phyloP scores from a whole-genome alignment of 1,140 invertebrate species.

The Tetramorium alpestre region DNA sequence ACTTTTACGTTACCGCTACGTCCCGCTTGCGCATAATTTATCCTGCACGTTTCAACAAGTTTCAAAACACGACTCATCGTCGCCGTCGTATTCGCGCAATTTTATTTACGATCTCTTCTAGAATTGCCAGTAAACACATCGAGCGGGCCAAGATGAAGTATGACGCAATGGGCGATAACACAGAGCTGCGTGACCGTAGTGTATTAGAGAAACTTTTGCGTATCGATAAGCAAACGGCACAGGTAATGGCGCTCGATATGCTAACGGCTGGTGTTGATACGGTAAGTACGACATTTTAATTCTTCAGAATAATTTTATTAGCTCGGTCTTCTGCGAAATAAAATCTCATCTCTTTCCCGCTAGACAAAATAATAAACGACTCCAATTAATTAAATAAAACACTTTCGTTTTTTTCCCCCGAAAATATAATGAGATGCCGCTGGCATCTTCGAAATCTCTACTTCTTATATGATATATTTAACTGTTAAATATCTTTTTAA shows the following conservation, averaged over 20 bases:
- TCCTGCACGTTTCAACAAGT: neutral
- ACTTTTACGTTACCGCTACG: too few species aligned
- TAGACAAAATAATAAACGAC: neutral
- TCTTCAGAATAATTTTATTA: neutral
- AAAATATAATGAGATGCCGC: too few species aligned
- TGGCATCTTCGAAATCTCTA: neutral
- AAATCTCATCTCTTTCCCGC: neutral
- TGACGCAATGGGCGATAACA: conserved; percentile 66
- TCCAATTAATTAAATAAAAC: too few species aligned
- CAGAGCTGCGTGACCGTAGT: conserved; percentile 78
- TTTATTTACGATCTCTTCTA: conserved; percentile 19
- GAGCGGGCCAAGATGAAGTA: conserved; percentile 79
- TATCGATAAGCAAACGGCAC: conserved; percentile 86
- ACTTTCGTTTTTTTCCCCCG: too few species aligned
- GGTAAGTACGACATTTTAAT: conserved; percentile 81
- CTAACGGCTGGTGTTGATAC: conserved; percentile 92
- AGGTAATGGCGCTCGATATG: conserved; percentile 90
- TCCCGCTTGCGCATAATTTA: neutral
- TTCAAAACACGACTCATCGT: neutral
- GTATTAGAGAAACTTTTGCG: conserved; percentile 86
- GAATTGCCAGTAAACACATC: conserved; percentile 78
- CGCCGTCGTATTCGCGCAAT: neutral
- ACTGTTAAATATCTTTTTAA: neutral
- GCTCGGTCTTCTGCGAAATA: neutral
- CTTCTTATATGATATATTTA: neutral